These are phyloP conservation scores for Pedionomus torquatus DNA, from an alignment of 2,113 vertebrate genomes.

Conservation along the genomic window DNA sequence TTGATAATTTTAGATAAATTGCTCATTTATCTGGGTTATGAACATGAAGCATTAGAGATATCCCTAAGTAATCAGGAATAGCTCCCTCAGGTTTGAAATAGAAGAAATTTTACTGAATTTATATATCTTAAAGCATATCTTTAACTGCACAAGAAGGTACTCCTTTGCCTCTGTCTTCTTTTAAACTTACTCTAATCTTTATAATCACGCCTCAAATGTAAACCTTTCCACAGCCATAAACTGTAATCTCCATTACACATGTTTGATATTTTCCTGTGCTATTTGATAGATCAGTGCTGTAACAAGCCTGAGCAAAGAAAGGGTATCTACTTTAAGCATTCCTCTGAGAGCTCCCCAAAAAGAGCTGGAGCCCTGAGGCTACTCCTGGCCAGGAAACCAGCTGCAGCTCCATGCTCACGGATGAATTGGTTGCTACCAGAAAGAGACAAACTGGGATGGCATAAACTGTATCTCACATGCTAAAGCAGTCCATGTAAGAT, in stretches of 20 bases:
- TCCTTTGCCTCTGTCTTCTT: not conserved
- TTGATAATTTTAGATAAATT: not conserved
- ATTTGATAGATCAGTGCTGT: not conserved
- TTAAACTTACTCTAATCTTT: not conserved
- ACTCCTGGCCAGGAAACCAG: not conserved
- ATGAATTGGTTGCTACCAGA: not conserved
- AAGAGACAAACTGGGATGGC: not conserved
- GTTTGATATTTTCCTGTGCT: not conserved
- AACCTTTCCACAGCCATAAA: not conserved
- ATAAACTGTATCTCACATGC: not conserved
- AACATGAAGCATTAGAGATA: not conserved
- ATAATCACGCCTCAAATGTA: not conserved
- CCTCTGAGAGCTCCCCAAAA: not conserved
- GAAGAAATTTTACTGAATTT: not conserved
- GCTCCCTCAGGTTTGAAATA: not conserved
- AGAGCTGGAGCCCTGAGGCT: not conserved
- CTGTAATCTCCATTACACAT: not conserved
- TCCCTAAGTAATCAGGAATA: not conserved
- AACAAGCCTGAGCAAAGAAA: not conserved
- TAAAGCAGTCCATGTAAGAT: not conserved
- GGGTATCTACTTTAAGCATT: not conserved
- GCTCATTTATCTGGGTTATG: not conserved
- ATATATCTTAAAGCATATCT: not conserved
- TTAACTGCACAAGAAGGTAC: not conserved
- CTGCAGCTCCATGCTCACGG: rapidly evolving